Evolutionary conservation across 2,888 invertebrate species (phyloP).

Genomic region (Acleris emargana): DNA sequence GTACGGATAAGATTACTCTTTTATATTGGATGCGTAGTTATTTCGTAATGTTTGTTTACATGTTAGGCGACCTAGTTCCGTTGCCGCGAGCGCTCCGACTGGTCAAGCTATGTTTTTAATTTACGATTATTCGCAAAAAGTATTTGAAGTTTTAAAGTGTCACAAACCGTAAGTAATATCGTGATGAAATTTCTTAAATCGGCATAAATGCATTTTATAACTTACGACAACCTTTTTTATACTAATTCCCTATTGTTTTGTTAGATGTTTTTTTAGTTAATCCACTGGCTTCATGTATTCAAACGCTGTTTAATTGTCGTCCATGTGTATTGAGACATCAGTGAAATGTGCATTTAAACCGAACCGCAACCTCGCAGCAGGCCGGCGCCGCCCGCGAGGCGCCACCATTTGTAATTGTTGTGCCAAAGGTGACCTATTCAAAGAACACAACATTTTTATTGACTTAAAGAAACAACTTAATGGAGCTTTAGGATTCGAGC

Average conservation of each 20-base stretch:
- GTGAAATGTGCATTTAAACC: conserved; percentile 67
- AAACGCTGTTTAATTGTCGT: conserved; percentile 58
- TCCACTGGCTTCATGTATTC: conserved; percentile 48
- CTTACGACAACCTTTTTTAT: conserved; percentile 21
- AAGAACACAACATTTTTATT: conserved; percentile 1
- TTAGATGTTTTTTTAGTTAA: conserved; percentile 40
- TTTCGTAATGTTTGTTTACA: conserved; percentile 57
- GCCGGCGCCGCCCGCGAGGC: conserved; percentile 57
- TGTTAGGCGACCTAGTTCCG: conserved; percentile 51
- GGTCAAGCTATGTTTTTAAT: conserved; percentile 18
- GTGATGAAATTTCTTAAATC: conserved; percentile 30
- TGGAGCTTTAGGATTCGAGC: neutral
- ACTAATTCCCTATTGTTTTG: conserved; percentile 41
- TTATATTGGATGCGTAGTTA: conserved; percentile 60
- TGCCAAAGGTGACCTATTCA: conserved; percentile 55
- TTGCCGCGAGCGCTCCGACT: conserved; percentile 42
- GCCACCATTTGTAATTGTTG: conserved; percentile 51
- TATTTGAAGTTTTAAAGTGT: conserved; percentile 25
- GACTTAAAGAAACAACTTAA: neutral
- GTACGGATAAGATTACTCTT: conserved; percentile 66
- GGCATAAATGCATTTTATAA: conserved; percentile 15
- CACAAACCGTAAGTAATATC: conserved; percentile 19
- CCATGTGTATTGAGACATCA: conserved; percentile 57
- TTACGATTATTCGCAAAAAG: conserved; percentile 12
- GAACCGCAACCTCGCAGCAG: conserved; percentile 60